Percentiles rank a stretch among this genome's conserved stretches.
Evolutionary conservation across 2,888 invertebrate species (phyloP).

Genomic region (Temnothorax unifasciatus): DNA sequence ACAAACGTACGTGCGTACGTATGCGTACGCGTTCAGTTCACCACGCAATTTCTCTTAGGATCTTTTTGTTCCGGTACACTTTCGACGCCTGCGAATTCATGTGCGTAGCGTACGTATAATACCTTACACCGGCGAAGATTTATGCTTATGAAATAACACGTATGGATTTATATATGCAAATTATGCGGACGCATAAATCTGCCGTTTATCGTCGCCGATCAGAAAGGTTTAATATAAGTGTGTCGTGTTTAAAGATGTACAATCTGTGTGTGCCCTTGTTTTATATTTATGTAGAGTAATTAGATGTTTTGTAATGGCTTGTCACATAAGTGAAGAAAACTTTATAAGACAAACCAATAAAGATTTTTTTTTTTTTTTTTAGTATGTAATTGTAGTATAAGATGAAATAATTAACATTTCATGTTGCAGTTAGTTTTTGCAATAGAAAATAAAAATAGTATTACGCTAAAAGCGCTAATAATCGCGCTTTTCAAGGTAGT

Average conservation of each 20-base stretch:
- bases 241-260: conserved; percentile 21
- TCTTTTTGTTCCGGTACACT: conserved; percentile 37
- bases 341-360: not conserved
- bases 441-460: not conserved
- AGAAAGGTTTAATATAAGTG: conserved; percentile 23
- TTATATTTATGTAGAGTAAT: conserved; percentile 11
- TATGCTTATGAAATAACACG: conserved; percentile 26
- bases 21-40: conserved; percentile 18
- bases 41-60: conserved; percentile 48
- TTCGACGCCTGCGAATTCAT: conserved; percentile 27
- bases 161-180: conserved; percentile 51
- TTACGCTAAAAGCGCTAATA: too few relatives aligned
- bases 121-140: conserved; percentile 32
- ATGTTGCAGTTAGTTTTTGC: not conserved
- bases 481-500: not conserved
- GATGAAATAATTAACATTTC: not conserved
- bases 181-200: conserved; percentile 57
- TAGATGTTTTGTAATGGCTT: not conserved
- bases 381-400: not conserved
- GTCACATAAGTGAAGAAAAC: not conserved
- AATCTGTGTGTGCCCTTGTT: not conserved
- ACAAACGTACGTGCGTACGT: conserved; percentile 16
- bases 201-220: conserved; percentile 59
- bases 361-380: not conserved
- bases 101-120: not conserved